Percentiles rank a stretch among this genome's conserved stretches.
Evolutionary conservation across 2,113 vertebrate species (phyloP).

Genomic region (Varanus salvator): DNA sequence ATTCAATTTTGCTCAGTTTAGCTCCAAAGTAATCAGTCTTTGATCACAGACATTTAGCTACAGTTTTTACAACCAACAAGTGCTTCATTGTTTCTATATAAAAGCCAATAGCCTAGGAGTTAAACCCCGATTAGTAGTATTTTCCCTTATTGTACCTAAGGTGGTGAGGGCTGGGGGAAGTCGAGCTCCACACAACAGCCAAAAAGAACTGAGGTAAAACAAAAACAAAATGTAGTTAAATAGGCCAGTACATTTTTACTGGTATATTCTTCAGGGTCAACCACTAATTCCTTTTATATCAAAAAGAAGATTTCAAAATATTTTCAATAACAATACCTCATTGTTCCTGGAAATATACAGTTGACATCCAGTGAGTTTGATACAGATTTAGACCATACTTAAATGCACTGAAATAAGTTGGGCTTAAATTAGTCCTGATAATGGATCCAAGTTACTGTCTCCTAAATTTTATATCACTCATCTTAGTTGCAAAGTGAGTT

Average conservation of each 20-base stretch:
- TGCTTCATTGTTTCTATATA: background rate
- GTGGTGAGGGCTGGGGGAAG: background rate
- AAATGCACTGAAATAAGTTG: background rate
- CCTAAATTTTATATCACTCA: background rate
- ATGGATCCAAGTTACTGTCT: background rate
- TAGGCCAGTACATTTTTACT: background rate
- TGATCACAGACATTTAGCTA: constrained; percentile 9
- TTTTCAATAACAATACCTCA: background rate
- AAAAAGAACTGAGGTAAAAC: background rate
- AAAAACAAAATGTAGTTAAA: background rate
- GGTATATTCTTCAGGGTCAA: background rate
- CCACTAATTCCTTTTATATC: background rate
- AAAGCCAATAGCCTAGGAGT: background rate
- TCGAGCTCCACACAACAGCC: background rate
- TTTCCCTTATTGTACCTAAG: background rate
- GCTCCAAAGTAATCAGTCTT: background rate
- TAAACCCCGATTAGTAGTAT: background rate
- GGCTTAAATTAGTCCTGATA: background rate
- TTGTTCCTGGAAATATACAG: background rate
- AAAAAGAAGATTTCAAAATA: background rate
- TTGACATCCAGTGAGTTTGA: background rate
- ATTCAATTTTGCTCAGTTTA: constrained; percentile 32
- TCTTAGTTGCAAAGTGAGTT: no score
- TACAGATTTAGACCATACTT: background rate
- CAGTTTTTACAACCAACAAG: background rate